Evolutionary conservation across 2,113 vertebrate genomes (phyloP), one percentile per base, ranked within the genome.

Genomic region (Tyto alba): DNA sequence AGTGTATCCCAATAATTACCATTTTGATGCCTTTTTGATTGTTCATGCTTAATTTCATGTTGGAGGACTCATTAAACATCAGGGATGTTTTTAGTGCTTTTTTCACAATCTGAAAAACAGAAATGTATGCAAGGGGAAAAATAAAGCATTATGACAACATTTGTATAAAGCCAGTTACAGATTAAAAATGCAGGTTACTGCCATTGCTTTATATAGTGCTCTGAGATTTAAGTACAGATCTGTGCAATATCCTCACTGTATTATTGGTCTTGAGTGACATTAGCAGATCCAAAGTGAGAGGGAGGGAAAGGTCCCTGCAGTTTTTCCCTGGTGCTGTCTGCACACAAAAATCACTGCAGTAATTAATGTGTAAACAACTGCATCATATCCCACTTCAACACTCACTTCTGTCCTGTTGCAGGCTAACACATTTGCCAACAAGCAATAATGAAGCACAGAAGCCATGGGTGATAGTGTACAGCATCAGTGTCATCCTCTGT

Each of bases 71-170:
- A 34, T 83, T 88, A 77, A 73, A 50, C 76, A 57, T 68, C 74
- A 43, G 40, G 62, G 77, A 62, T 41, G 85, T 52, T 88, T 92
- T 93, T 16, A 77, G 53, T 9, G 72, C 20, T 56, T 71, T 95
- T 85, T 93, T 96, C 84, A 79, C 85, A 76, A 92, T 80, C 97
- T 97, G 90, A 69, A 96, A 96, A 95, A 92, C 73, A 97, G 62
- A 96, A 95, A 92, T 47, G 75, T 3, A 82, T 68, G 67, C 68
- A 92, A 67, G 17, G 64, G 89, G 76, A 23, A 79, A 94, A 96
- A 90, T 76, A 89, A 95, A 93, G 43, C 45, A 83, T 92, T 86
- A 74, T 72, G 56, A 48, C 52, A 75, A 81, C 43, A 48, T 85
- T 89, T 60, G 25, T 41, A 56, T 68, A 50, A 53, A 84, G 43